Conservation (phyloP, 2,797 vertebrate species). For the Brachymystax lenok region DNA sequence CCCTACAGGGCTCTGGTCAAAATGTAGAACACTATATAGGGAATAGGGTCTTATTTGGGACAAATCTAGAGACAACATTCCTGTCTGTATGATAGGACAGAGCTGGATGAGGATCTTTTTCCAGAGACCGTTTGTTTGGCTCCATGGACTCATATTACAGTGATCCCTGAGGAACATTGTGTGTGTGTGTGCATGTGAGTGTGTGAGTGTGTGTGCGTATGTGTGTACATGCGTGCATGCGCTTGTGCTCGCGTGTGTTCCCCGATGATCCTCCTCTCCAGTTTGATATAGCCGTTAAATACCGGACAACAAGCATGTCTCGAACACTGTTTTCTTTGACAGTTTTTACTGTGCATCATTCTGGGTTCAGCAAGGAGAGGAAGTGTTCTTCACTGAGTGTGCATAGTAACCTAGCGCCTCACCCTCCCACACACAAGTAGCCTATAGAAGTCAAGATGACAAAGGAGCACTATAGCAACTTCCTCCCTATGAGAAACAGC, state of each 20-base stretch:
- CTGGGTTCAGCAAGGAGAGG: too few relatives aligned
- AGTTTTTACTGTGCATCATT: background rate
- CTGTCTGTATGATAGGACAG: background rate
- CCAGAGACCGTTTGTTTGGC: background rate
- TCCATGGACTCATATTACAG: conserved; percentile 13
- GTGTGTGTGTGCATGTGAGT: background rate
- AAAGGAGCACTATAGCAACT: background rate
- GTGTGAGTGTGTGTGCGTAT: too few relatives aligned
- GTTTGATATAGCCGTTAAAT: background rate
- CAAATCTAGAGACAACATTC: background rate
- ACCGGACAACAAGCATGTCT: too few relatives aligned
- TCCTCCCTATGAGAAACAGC: background rate
- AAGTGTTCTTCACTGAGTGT: background rate
- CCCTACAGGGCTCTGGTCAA: background rate
- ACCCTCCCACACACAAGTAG: background rate
- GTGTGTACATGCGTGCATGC: too few relatives aligned
- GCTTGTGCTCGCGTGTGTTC: background rate
- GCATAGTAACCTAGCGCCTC: background rate
- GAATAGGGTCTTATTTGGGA: too few relatives aligned
- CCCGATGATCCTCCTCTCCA: background rate
- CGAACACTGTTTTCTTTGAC: background rate
- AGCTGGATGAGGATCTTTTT: background rate
- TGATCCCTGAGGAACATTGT: background rate
- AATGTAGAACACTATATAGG: too few relatives aligned
- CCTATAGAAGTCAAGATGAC: background rate